These are phyloP conservation scores for Erpornis zantholeuca DNA, from an alignment of 2,113 vertebrate genomes.

Conservation along the genomic window DNA sequence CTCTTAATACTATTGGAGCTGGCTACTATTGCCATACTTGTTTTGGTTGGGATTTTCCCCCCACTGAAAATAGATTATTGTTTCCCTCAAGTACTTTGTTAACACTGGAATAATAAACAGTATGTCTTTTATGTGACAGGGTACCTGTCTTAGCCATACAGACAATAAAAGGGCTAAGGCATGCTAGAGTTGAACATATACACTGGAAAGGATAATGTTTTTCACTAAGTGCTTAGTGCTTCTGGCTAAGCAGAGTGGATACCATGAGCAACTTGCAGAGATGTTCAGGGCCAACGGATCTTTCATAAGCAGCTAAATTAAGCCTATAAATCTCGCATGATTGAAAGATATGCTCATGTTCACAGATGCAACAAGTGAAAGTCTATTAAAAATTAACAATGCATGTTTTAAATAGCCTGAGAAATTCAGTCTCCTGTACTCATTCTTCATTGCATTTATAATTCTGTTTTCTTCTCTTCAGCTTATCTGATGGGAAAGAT, in stretches of 20 bases:
- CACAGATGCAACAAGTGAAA: background rate
- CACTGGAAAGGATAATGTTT: background rate
- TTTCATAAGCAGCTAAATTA: background rate
- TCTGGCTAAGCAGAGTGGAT: background rate
- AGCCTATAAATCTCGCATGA: background rate
- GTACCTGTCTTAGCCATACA: background rate
- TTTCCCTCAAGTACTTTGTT: conserved; percentile 25
- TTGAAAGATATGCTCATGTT: background rate
- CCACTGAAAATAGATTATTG: background rate
- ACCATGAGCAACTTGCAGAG: background rate
- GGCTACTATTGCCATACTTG: background rate
- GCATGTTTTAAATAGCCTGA: background rate
- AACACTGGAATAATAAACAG: conserved; percentile 32
- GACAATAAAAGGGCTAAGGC: background rate
- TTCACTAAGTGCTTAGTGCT: background rate
- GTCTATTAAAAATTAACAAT: background rate
- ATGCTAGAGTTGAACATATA: background rate
- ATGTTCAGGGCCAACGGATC: background rate
- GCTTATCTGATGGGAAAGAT: background rate
- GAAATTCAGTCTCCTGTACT: background rate
- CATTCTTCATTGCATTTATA: background rate
- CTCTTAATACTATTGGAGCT: background rate
- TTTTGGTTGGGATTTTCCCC: fast-evolving
- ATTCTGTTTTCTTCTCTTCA: background rate
- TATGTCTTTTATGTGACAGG: background rate